Percentiles rank a stretch among this genome's conserved stretches.
Evolutionary conservation across 2,113 vertebrate genomes (phyloP).

Genomic region (Corythornis madagascariensis): DNA sequence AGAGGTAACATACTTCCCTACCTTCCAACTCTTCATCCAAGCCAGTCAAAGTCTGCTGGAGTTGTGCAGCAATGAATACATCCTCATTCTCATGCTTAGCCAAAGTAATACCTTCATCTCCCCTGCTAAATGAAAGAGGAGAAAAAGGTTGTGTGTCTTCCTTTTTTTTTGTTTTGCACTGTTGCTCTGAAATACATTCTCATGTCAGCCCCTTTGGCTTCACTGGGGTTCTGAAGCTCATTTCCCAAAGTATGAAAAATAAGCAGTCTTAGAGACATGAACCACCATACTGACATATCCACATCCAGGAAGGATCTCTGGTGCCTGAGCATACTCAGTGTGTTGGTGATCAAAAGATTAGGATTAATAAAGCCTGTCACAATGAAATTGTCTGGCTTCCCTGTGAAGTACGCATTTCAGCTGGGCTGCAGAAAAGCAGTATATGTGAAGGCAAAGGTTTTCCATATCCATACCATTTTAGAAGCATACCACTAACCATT

Average conservation of each 20-base stretch:
- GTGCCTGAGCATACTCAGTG: background rate
- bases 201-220: background rate
- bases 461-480: background rate
- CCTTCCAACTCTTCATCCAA: constrained; percentile 82
- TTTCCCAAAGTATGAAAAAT: background rate
- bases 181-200: background rate
- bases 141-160: background rate
- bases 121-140: constrained; percentile 13
- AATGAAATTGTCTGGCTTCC: background rate
- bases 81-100: constrained; percentile 61
- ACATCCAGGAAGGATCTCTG: background rate
- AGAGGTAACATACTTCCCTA: constrained; percentile 28
- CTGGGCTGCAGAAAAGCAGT: background rate
- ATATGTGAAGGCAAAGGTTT: background rate
- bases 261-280: background rate
- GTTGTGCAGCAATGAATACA: constrained; percentile 53
- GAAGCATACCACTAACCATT: background rate
- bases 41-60: constrained; percentile 77
- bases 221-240: background rate
- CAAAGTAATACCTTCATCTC: background rate
- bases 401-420: fast-evolving
- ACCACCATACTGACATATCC: background rate
- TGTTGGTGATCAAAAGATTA: background rate
- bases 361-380: background rate
- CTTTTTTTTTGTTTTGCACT: background rate